phyloP scores from a whole-genome alignment of 2,113 vertebrate species.

The Thermophis baileyi region DNA sequence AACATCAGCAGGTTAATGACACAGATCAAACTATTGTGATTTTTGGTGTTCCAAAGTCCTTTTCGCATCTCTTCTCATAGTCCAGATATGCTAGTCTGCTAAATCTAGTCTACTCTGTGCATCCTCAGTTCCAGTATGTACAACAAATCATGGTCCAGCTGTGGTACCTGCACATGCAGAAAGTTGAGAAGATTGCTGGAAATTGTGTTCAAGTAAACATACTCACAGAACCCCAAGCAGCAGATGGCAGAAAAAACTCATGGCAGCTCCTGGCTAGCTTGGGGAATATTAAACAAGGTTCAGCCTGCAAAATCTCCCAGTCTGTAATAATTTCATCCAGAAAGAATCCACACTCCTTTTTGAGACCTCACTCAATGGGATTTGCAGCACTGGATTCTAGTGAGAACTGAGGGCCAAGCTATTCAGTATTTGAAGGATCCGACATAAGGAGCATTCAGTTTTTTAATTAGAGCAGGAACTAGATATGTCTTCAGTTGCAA shows the following conservation, averaged over 20 bases:
- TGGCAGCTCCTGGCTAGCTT: too few species aligned
- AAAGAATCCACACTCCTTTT: neutral
- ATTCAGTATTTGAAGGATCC: neutral
- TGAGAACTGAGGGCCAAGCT: too few species aligned
- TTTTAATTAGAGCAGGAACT: neutral
- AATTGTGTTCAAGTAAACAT: too few species aligned
- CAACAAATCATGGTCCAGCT: neutral
- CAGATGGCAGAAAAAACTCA: neutral
- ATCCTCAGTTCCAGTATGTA: neutral
- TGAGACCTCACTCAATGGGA: neutral
- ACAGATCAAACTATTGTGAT: too few species aligned
- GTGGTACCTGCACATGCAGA: neutral
- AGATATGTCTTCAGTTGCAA: neutral
- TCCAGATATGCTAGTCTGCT: too few species aligned
- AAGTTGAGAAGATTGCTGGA: neutral
- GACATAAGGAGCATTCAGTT: neutral
- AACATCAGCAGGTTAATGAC: too few species aligned
- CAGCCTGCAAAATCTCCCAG: neutral
- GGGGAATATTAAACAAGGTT: too few species aligned
- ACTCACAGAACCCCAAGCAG: neutral
- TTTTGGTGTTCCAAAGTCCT: too few species aligned
- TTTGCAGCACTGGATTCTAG: too few species aligned
- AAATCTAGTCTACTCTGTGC: too few species aligned
- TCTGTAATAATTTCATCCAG: neutral
- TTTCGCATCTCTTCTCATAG: too few species aligned